Evolutionary conservation across 2,113 vertebrate species (phyloP), one percentile per base, ranked within the genome.

Genomic region (Pongo abelii): DNA sequence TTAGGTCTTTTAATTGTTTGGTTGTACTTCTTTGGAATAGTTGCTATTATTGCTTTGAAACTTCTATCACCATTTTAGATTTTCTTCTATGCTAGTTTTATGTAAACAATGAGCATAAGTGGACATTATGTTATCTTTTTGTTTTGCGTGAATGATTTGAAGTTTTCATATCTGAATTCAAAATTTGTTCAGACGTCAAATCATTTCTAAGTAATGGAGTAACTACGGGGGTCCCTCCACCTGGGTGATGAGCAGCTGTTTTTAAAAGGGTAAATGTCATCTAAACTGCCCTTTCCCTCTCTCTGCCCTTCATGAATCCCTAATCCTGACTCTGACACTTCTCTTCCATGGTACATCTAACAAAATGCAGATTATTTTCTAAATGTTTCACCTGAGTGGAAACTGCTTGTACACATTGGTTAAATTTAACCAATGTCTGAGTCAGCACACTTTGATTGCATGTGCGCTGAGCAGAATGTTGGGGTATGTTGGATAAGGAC

Each of bases 61-160:
- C 38, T 52, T 46, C 74, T 52, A 46, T 69, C 4, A 85, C 38
- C 67, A n/a, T 64, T 94, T 12, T 95, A 59, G 43, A 89, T 67
- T 75, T 96, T 72, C 22, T 74, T 92, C 50, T 85, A 40, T 64
- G 22, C 84, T 89, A 61, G 43, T 83, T 94, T 64, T 93, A 84
- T 84, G 48, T 79, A 38, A 92, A 79, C 16, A 89, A 38, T 86
- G 12, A 12, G 5, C 67, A n/a, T 38, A 79, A 77, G 35, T 92
- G 14, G 27, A 11, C 30, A 52, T 87, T 72, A 30, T 77, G 38
- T 17, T 48, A 38, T 30, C 46, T 83, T 91, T 93, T 48, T 52
- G 43, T 43, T 72, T 86, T 84, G 6, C 4, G 3, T 40, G 20
- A 86, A n/a, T 32, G 22, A 70, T 77, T 38, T 52, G 25, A 70